Conservation (phyloP, 2,797 vertebrate genomes). For the Lepus townsendii region DNA sequence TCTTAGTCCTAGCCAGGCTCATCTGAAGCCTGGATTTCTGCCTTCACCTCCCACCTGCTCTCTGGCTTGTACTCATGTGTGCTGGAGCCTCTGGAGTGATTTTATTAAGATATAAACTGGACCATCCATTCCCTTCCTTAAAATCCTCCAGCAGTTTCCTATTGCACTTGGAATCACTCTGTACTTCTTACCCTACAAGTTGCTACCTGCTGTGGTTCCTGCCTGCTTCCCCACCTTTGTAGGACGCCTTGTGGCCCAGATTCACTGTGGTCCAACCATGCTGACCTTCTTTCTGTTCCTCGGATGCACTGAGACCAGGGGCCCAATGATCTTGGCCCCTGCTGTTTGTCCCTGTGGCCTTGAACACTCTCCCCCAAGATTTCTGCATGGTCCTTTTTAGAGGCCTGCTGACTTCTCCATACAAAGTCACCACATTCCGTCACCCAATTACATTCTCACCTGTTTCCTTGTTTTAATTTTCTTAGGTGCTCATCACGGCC, state of each 20-base stretch:
- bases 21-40: not conserved
- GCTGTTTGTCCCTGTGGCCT: not conserved
- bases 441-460: not conserved
- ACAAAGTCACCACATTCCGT: not conserved
- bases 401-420: not conserved
- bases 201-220: not conserved
- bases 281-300: not conserved
- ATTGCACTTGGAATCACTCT: not conserved
- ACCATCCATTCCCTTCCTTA: not conserved
- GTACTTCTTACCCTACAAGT: not conserved
- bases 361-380: not conserved
- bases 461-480: not conserved
- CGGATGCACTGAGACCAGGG: not conserved
- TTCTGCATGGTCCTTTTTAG: not conserved
- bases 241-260: not conserved
- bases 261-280: not conserved
- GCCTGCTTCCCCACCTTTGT: not conserved
- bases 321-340: not conserved
- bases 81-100: not conserved
- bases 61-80: not conserved
- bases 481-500: not conserved
- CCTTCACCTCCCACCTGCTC: not conserved
- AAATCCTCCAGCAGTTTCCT: not conserved
- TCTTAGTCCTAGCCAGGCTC: slow-evolving; percentile 2
- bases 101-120: not conserved